Evolutionary conservation across 2,888 invertebrate species (phyloP).

Genomic region (Zaprionus lineosus): DNA sequence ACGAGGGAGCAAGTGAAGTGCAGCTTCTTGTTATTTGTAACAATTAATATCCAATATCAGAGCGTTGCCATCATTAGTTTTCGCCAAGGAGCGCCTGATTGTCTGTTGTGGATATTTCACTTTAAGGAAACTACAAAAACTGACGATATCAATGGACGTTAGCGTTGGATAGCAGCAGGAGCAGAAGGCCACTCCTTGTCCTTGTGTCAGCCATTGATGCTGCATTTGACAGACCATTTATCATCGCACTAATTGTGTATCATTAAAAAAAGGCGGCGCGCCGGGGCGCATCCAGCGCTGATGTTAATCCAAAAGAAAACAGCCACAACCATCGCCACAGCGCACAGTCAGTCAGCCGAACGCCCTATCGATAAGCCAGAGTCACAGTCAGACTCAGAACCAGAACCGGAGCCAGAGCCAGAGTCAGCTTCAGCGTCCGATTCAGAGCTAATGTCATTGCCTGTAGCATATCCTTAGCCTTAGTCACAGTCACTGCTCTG

Average conservation of each 20-base stretch:
- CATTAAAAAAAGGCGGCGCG: slow-evolving; percentile 73
- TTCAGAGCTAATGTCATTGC: no score
- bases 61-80: slow-evolving; percentile 67
- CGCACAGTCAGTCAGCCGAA: slow-evolving; percentile 8
- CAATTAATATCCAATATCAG: slow-evolving; percentile 77
- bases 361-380: slow-evolving; percentile 47
- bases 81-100: slow-evolving; percentile 27
- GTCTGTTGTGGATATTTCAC: slow-evolving; percentile 57
- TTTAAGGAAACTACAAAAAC: slow-evolving; percentile 40
- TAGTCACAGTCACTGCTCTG: no score
- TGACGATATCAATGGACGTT: slow-evolving; percentile 62
- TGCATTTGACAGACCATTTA: slow-evolving; percentile 82
- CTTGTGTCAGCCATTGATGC: slow-evolving; percentile 58
- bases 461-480: no score
- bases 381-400: background rate
- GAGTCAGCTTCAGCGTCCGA: no score
- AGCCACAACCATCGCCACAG: slow-evolving; percentile 16
- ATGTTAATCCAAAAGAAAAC: slow-evolving; percentile 70
- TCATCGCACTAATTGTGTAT: slow-evolving; percentile 82
- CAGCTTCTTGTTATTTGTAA: slow-evolving; percentile 69
- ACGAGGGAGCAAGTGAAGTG: slow-evolving; percentile 15
- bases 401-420: slow-evolving; percentile 8
- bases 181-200: slow-evolving; percentile 14
- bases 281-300: slow-evolving; percentile 44
- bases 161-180: slow-evolving; percentile 3